Percentiles rank a stretch among this genome's conserved stretches.
These are phyloP conservation scores for Ichneumoninae sp. DNA, from an alignment of 2,888 invertebrate genomes.

Conservation along the genomic window DNA sequence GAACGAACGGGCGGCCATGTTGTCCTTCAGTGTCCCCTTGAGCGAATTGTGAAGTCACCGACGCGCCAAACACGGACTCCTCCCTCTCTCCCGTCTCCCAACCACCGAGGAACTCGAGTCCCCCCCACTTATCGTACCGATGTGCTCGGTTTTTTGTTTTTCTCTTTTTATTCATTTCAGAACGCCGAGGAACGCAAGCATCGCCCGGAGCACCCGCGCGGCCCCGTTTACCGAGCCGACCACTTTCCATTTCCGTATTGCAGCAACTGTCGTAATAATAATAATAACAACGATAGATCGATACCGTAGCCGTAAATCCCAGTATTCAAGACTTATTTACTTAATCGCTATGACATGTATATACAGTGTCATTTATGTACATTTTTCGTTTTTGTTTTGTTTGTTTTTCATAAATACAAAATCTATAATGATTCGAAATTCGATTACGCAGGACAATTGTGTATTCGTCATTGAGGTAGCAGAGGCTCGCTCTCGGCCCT, in stretches of 20 bases:
- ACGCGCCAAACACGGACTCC: conserved; percentile 4
- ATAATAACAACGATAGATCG: conserved; percentile 10
- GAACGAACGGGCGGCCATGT: conserved; percentile 61
- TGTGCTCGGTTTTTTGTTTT: background rate
- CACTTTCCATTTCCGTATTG: background rate
- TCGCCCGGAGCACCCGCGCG: background rate
- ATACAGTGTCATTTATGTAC: conserved; percentile 63
- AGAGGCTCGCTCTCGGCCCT: conserved; percentile 78
- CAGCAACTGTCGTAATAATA: background rate
- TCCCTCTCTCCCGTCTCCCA: background rate
- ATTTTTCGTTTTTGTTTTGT: conserved; percentile 28
- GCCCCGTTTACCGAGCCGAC: background rate
- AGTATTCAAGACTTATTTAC: conserved; percentile 57
- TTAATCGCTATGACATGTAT: conserved; percentile 60
- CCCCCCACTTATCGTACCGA: background rate
- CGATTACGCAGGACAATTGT: conserved; percentile 45
- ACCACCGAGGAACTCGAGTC: background rate
- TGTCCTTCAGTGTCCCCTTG: conserved; percentile 67
- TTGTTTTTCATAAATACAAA: conserved; percentile 59
- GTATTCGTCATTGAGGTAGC: conserved; percentile 72
- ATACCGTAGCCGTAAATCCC: conserved; percentile 44
- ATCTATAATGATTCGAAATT: conserved; percentile 49
- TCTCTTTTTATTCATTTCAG: background rate
- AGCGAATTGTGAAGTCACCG: conserved; percentile 32
- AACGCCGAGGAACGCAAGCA: background rate